Percentiles rank a stretch among this genome's conserved stretches.
phyloP scores from a whole-genome alignment of 2,888 invertebrate genomes.

The Caenorhabditis zanzibari region DNA sequence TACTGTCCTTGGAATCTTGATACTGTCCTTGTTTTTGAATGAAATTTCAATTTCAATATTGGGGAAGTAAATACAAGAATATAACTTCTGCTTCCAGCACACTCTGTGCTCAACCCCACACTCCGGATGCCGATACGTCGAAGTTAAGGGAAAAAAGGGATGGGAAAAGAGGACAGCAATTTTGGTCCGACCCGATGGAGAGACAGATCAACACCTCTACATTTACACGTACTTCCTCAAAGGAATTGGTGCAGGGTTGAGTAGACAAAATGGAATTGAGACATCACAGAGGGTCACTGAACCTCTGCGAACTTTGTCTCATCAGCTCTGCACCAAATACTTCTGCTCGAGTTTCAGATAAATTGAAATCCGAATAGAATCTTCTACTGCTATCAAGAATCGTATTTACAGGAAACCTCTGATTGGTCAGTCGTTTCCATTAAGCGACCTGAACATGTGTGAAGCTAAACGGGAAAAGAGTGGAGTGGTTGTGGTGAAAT shows the following conservation, averaged over 20 bases:
- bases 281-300: background rate
- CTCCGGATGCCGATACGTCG: conserved; percentile 26
- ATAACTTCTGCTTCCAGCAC: background rate
- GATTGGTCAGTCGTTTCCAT: conserved; percentile 4
- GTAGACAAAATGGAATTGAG: background rate
- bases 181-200: conserved; percentile 9
- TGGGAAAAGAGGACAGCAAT: conserved; percentile 40
- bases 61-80: no score
- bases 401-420: conserved; percentile 30
- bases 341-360: background rate
- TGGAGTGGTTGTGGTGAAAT: conserved; percentile 2
- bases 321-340: conserved; percentile 27
- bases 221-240: conserved; percentile 44
- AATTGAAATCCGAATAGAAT: no score
- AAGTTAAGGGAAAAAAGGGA: conserved; percentile 27
- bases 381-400: background rate
- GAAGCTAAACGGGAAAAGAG: conserved; percentile 10
- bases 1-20: no score
- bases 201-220: conserved; percentile 8
- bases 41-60: no score
- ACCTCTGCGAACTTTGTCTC: conserved; percentile 1
- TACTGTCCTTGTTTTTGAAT: no score
- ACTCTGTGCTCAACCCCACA: background rate
- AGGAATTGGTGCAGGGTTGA: conserved; percentile 48
- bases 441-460: conserved; percentile 1